A percentile compares a stretch with the other conserved stretches of the same genome.
Evolutionary conservation across 2,113 vertebrate genomes (phyloP).

Genomic region (Trichechus manatus): DNA sequence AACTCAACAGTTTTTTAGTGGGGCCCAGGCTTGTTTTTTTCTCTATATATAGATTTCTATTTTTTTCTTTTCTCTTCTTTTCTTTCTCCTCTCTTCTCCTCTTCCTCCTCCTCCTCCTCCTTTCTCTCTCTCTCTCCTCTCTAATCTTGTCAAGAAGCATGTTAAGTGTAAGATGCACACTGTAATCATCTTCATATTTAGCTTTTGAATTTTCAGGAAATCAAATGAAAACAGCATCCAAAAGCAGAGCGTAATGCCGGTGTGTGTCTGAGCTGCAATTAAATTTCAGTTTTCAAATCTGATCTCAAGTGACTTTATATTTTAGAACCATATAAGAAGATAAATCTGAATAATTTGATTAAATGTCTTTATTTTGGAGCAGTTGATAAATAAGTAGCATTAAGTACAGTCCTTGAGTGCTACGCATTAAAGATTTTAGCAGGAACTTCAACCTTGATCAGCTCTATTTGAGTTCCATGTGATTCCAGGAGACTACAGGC

Average conservation of each 20-base stretch:
- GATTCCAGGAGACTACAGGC: constrained; percentile 9
- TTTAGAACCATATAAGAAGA: not conserved
- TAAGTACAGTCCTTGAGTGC: not conserved
- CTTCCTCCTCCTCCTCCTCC: not conserved
- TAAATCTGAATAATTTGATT: constrained; percentile 48
- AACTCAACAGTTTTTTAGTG: not conserved
- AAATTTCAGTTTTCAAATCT: constrained; percentile 56
- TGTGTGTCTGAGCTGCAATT: not conserved
- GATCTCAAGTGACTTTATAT: not conserved
- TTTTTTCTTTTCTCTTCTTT: not conserved
- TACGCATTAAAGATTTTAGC: not conserved
- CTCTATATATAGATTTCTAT: not conserved
- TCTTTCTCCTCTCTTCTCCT: not conserved
- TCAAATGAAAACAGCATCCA: constrained; percentile 1
- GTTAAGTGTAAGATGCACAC: not conserved
- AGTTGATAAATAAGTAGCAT: constrained; percentile 35
- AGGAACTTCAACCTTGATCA: not conserved
- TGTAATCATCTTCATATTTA: constrained; percentile 43
- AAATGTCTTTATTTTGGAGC: not conserved
- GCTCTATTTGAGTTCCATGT: not conserved
- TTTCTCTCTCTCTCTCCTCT: not conserved
- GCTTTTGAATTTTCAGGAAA: not conserved
- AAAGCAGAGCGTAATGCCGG: not conserved
- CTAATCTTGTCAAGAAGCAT: not conserved
- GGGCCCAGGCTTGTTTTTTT: not conserved